Percentiles rank a stretch among this genome's conserved stretches.
Conservation (phyloP, 2,797 vertebrate species). For the Acrossocheilus wenchowensis region DNA sequence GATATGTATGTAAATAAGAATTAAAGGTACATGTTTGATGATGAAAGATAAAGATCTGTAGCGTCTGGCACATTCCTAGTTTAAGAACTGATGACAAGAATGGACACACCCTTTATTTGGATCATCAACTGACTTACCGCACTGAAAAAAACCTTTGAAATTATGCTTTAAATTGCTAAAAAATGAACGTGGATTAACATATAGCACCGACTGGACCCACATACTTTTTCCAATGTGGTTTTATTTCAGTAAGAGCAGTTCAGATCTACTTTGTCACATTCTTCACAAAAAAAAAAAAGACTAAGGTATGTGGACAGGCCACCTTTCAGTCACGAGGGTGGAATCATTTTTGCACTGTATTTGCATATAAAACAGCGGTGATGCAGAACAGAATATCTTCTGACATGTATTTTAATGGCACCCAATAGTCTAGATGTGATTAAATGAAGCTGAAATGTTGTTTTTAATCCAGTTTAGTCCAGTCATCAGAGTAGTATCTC, state of each 20-base stretch:
- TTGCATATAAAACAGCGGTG: neutral
- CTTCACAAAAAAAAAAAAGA: neutral
- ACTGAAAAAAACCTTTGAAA: neutral
- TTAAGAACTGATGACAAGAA: neutral
- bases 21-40: neutral
- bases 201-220: neutral
- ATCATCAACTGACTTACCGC: slow-evolving; percentile 2
- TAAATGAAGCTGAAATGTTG: neutral
- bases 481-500: neutral
- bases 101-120: slow-evolving; percentile 15
- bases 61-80: neutral
- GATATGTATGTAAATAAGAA: neutral
- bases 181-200: neutral
- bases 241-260: neutral
- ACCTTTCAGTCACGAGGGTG: slow-evolving; percentile 19
- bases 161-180: neutral
- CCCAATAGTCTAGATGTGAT: slow-evolving; percentile 28
- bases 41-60: slow-evolving; percentile 16
- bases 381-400: slow-evolving; percentile 18
- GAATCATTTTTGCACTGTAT: slow-evolving; percentile 27
- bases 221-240: neutral
- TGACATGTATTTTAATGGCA: neutral
- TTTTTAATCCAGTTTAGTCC: neutral
- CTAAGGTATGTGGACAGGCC: slow-evolving; percentile 28
- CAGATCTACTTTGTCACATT: neutral